Conservation (phyloP, 2,113 vertebrate species). For the Narcine bancroftii region DNA sequence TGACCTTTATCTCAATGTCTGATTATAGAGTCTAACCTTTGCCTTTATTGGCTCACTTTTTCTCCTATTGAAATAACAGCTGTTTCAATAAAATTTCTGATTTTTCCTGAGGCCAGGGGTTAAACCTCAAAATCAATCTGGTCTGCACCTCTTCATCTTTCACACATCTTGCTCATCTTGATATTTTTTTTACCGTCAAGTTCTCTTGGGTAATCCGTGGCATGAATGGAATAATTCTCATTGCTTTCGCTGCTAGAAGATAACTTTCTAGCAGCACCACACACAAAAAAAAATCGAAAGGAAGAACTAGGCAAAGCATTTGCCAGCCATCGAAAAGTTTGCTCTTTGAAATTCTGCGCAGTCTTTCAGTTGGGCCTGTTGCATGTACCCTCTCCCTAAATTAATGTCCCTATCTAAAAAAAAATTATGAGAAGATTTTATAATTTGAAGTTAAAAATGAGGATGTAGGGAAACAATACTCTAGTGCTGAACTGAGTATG, state of each 20-base stretch:
- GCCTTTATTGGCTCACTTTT: not conserved
- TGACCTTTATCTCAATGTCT: slow-evolving; percentile 6
- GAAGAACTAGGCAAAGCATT: not conserved
- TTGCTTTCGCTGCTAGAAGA: not conserved
- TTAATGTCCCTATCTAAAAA: no score
- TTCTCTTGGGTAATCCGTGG: not conserved
- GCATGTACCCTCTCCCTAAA: not conserved
- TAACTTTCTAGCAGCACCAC: not conserved
- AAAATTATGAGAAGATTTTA: not conserved
- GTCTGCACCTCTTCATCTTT: slow-evolving; percentile 8
- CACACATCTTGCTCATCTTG: not conserved
- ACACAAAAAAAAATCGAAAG: not conserved
- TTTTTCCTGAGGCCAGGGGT: slow-evolving; percentile 1
- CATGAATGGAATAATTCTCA: not conserved
- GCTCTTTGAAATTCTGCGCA: not conserved
- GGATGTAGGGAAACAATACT: not conserved
- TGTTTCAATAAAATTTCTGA: slow-evolving; percentile 21
- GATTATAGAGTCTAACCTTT: slow-evolving; percentile 24
- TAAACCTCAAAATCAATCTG: not conserved
- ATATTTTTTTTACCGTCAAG: not conserved
- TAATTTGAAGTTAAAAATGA: not conserved
- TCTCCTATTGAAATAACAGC: slow-evolving; percentile 20
- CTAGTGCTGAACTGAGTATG: not conserved
- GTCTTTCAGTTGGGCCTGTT: not conserved
- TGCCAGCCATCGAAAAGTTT: not conserved